These are phyloP conservation scores for Bolinopsis microptera DNA, from an alignment of 37 sponge, comb jelly and placozoan species.

Conservation along the genomic window DNA sequence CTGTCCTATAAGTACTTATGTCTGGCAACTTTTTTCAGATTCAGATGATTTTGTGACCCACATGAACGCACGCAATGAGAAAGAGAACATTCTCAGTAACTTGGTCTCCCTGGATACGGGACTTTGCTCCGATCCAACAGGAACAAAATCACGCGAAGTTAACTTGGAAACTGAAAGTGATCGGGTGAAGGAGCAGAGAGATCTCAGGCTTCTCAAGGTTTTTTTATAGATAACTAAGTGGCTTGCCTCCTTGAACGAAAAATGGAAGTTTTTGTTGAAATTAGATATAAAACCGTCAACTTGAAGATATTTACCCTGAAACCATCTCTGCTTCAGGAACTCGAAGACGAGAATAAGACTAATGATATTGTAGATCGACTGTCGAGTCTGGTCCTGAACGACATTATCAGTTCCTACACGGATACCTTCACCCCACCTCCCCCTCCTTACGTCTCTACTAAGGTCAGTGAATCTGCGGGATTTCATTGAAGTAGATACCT, in stretches of 20 bases:
- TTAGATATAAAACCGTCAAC: too few species aligned
- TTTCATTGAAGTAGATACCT: too few species aligned
- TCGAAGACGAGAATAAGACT: background rate
- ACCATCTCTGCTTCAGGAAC: background rate
- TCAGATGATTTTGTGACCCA: background rate
- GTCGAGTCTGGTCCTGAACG: background rate
- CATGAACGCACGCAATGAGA: conserved; percentile 1
- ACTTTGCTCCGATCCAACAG: background rate
- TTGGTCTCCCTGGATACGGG: background rate
- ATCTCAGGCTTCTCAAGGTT: background rate
- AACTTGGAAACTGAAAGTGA: background rate
- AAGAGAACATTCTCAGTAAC: background rate
- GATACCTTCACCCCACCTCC: conserved; percentile 37
- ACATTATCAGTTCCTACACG: conserved; percentile 18
- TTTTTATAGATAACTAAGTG: too few species aligned
- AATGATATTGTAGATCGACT: background rate
- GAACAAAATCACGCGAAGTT: background rate
- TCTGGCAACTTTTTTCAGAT: background rate
- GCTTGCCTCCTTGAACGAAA: too few species aligned
- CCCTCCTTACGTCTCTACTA: conserved; percentile 37
- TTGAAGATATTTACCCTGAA: too few species aligned
- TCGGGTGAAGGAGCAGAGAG: background rate
- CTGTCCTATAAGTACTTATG: too few species aligned
- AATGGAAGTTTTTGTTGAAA: too few species aligned
- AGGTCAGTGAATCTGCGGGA: background rate